These are phyloP conservation scores for Brachirus orientalis DNA, from an alignment of 2,113 vertebrate genomes.

Conservation along the genomic window DNA sequence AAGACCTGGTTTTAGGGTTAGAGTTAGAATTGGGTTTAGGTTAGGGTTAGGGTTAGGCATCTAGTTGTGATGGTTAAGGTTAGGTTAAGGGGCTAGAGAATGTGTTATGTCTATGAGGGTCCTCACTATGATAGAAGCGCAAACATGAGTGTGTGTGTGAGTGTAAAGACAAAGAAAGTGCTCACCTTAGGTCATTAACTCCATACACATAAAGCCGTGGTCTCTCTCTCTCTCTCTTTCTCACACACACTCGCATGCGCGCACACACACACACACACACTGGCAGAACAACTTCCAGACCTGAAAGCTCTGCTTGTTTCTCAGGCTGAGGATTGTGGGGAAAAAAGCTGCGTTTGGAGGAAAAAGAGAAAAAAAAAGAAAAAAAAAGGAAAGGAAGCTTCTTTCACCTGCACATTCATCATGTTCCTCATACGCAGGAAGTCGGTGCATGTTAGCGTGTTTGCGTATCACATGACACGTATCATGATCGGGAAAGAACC, in stretches of 20 bases:
- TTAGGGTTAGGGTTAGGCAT: too few relatives aligned
- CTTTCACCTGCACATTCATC: conserved; percentile 42
- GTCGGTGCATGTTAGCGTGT: neutral
- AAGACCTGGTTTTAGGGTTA: too few relatives aligned
- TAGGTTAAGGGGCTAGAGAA: too few relatives aligned
- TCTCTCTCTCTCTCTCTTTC: too few relatives aligned
- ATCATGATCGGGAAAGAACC: conserved; percentile 9
- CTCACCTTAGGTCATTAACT: conserved; percentile 47
- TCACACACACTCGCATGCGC: conserved; percentile 7
- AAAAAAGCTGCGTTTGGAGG: conserved; percentile 7
- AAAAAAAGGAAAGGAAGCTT: too few relatives aligned
- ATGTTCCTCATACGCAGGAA: conserved; percentile 1
- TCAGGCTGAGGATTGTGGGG: conserved; percentile 37
- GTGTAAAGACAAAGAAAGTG: conserved; percentile 32
- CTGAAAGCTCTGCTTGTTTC: conserved; percentile 34
- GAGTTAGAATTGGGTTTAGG: too few relatives aligned
- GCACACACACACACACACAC: conserved; percentile 15
- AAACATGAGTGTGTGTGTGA: too few relatives aligned
- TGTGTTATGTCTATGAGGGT: too few relatives aligned
- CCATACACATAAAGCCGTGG: too few relatives aligned
- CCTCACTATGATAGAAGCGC: too few relatives aligned
- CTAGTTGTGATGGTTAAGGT: too few relatives aligned
- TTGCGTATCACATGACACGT: conserved; percentile 3
- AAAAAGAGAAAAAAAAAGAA: neutral
- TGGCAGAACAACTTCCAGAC: conserved; percentile 60